Conservation (phyloP, 2,113 vertebrate genomes). For the Gopherus evgoodei region DNA sequence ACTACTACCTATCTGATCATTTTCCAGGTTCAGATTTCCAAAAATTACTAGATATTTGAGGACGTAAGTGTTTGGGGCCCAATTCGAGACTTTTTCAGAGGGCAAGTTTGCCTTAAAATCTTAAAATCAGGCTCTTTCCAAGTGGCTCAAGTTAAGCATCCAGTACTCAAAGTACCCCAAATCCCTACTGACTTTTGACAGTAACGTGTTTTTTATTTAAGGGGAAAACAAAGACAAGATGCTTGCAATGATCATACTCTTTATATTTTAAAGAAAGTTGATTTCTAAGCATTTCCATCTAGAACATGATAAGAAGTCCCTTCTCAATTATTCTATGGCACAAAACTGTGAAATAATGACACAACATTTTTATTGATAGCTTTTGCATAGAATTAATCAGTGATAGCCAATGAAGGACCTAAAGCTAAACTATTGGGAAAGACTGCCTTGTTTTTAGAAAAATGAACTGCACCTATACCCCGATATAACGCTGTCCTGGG, state of each 20-base stretch:
- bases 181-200: not conserved
- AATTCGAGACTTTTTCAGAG: not conserved
- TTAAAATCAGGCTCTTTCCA: not conserved
- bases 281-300: not conserved
- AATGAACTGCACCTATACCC: not conserved
- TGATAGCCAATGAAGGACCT: not conserved
- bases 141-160: not conserved
- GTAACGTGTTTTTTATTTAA: not conserved
- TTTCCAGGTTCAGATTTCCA: not conserved
- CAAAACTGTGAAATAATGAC: not conserved
- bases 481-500: no score
- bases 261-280: not conserved
- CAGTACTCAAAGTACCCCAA: not conserved
- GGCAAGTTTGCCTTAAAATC: no score
- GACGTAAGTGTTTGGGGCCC: not conserved
- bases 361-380: not conserved
- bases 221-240: not conserved
- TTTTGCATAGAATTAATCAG: not conserved
- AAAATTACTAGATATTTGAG: not conserved
- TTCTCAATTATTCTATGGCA: not conserved
- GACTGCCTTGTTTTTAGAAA: not conserved
- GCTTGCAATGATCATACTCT: not conserved
- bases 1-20: not conserved
- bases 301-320: not conserved
- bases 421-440: not conserved